Evolutionary conservation across 2,888 invertebrate genomes (phyloP).

Genomic region (Tachystola acroxantha): DNA sequence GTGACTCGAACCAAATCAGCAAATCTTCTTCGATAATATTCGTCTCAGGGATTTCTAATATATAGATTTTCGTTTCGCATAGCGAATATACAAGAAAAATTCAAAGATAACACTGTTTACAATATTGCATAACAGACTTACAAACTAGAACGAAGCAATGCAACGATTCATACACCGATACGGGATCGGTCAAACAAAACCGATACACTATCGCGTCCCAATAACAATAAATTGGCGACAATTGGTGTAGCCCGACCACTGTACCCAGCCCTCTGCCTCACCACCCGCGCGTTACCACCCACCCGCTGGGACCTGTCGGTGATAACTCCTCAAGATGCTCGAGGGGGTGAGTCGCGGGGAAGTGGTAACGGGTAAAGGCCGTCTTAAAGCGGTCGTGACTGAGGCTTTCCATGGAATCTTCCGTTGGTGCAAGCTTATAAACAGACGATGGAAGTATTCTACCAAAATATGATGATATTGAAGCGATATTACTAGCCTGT

Average conservation of each 20-base stretch:
- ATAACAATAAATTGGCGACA: constrained; percentile 10
- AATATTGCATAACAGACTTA: neutral
- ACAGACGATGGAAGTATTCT: neutral
- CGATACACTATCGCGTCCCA: constrained; percentile 5
- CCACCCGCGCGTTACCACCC: neutral
- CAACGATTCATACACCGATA: neutral
- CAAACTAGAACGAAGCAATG: neutral
- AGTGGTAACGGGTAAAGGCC: neutral
- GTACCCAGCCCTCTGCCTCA: neutral
- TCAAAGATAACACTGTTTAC: neutral
- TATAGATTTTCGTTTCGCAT: no score
- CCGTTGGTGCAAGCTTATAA: neutral
- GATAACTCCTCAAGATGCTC: no score
- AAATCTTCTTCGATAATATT: no score
- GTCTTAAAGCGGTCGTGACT: neutral
- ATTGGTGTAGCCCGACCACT: neutral
- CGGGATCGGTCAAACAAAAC: neutral
- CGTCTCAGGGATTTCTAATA: no score
- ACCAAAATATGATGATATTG: neutral
- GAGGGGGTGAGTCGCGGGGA: neutral
- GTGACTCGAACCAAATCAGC: no score
- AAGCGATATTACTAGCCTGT: no score
- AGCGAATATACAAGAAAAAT: no score
- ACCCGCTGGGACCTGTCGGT: no score
- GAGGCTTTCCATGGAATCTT: constrained; percentile 8